Conservation (phyloP, 2,797 vertebrate genomes). For the Diplodus puntazzo region DNA sequence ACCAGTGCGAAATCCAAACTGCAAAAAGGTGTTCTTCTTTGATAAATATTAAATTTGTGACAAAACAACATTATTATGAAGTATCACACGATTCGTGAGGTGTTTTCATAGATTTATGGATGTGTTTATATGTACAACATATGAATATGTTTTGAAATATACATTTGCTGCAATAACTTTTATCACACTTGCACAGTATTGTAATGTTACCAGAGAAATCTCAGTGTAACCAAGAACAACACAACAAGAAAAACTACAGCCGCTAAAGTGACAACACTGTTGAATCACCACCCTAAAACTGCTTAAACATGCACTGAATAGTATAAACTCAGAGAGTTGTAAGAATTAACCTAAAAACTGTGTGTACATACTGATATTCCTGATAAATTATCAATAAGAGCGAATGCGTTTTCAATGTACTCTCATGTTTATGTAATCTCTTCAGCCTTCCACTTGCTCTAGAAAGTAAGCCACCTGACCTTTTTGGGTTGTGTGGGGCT, state of each 20-base stretch:
- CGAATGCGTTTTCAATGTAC: neutral
- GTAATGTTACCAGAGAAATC: too few species aligned
- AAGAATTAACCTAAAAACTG: neutral
- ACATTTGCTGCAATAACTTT: too few species aligned
- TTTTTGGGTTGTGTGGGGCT: neutral
- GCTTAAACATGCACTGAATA: neutral
- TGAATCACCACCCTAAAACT: neutral
- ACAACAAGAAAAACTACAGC: neutral
- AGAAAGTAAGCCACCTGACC: slow-evolving; percentile 4
- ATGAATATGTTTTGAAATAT: too few species aligned
- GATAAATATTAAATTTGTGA: too few species aligned
- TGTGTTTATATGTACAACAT: too few species aligned
- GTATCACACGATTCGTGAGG: too few species aligned
- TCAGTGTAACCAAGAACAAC: neutral
- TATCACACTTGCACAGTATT: too few species aligned
- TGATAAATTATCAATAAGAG: neutral
- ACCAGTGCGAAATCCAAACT: too few species aligned
- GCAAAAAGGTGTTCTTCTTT: too few species aligned
- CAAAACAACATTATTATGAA: too few species aligned
- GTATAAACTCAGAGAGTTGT: neutral
- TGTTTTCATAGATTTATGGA: too few species aligned
- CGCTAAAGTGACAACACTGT: neutral
- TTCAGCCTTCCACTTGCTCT: neutral
- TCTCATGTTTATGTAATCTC: neutral
- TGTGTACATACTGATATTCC: neutral